Evolutionary conservation across 2,888 invertebrate genomes (phyloP).

Genomic region (Sarcophaga caerulescens): DNA sequence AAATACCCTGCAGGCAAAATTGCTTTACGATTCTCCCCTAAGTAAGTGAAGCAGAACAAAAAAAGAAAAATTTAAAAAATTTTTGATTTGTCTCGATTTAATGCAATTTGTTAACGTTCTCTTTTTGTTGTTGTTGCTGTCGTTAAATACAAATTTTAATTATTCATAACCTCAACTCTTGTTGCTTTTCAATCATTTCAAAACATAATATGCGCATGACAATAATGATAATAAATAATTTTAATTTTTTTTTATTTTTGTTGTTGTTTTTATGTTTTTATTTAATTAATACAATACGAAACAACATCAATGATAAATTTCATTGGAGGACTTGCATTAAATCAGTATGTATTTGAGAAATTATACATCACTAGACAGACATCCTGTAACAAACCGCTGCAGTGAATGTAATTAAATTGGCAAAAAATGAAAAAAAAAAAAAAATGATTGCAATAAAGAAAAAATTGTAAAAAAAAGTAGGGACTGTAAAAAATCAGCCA

Average conservation of each 20-base stretch:
- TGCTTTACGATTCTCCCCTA: no score
- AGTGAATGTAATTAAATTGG: slow-evolving; percentile 60
- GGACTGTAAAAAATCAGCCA: slow-evolving; percentile 46
- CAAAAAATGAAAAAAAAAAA: neutral
- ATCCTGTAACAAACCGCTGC: slow-evolving; percentile 44
- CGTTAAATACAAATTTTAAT: slow-evolving; percentile 20
- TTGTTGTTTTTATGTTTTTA: neutral
- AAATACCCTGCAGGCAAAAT: no score
- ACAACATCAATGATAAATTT: slow-evolving; percentile 54
- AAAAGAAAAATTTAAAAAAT: no score
- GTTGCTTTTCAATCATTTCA: neutral
- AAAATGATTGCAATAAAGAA: neutral
- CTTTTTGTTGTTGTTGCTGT: neutral
- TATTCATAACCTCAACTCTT: slow-evolving; percentile 53
- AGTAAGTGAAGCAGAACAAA: no score
- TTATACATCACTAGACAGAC: slow-evolving; percentile 11
- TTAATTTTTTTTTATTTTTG: slow-evolving; percentile 20
- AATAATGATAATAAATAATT: slow-evolving; percentile 46
- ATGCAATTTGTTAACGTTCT: neutral
- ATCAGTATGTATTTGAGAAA: neutral
- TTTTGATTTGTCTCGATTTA: neutral
- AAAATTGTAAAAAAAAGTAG: neutral
- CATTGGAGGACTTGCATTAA: slow-evolving; percentile 55
- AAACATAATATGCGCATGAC: slow-evolving; percentile 43
- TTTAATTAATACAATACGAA: slow-evolving; percentile 64